phyloP scores from a whole-genome alignment of 2,113 vertebrate genomes.

The Axis porcinus region DNA sequence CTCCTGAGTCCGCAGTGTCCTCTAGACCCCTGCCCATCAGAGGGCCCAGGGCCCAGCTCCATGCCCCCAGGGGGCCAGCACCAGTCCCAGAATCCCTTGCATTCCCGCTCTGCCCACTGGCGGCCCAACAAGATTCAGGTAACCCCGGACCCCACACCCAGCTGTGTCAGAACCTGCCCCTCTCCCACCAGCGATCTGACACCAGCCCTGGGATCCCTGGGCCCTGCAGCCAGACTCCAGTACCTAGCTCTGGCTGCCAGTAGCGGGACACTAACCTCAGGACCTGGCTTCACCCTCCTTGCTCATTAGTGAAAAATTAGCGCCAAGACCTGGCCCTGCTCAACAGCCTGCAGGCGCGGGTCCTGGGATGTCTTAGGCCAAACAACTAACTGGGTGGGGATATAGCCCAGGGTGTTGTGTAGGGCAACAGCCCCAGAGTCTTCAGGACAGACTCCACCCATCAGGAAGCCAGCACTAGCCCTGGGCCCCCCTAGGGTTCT shows the following conservation, averaged over 20 bases:
- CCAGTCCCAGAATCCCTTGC: not conserved
- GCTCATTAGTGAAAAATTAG: not conserved
- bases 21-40: not conserved
- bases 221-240: not conserved
- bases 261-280: not conserved
- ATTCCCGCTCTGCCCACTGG: not conserved
- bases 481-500: not conserved
- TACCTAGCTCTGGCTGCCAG: not conserved
- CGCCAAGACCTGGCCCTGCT: not conserved
- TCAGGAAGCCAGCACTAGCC: not conserved
- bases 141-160: not conserved
- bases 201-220: not conserved
- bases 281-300: not conserved
- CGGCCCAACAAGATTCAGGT: not conserved
- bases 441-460: not conserved
- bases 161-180: not conserved
- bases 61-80: not conserved
- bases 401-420: not conserved
- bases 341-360: not conserved
- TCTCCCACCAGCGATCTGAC: not conserved
- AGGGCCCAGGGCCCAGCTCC: not conserved
- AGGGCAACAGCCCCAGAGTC: not conserved
- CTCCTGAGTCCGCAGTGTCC: not conserved
- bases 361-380: not conserved
- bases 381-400: not conserved